Base-by-base conservation (phyloP, 2,113 vertebrate genomes). In the Sterna hirundo region DNA sequence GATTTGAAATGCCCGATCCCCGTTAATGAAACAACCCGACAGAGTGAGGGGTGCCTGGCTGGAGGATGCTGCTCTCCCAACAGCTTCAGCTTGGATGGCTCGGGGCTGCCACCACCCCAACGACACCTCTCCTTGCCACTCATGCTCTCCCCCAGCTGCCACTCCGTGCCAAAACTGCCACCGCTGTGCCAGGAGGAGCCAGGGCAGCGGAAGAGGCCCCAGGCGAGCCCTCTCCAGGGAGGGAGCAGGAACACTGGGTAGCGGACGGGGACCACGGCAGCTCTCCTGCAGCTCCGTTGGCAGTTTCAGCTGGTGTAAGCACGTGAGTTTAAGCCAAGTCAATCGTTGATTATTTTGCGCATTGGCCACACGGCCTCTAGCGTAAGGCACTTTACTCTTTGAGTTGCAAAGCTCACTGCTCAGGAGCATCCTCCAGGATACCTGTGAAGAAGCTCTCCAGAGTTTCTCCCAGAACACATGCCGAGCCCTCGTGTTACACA, bases 141-240 rank as follows among this genome's bases (percentile, higher is more conserved):
- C 5, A 2, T 0, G 1, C 66, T 51, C 29, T 30, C 34, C 34
- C 42, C 40, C 71, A 42, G 10, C 7, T 9, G 3, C 34, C 4
- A 0, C 29, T 51, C 4, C 12, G 60, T 57, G 68, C 47, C 68
- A 13, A 4, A 42, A 10, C 25, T 13, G 22, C 38, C 76, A 30
- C 17, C 72, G 51, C 27, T 0, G 5, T 54, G 51, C 70, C 83
- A 13, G 4, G 6, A 36, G 14, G 52, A 54, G 80, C 27, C 57
- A 34, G 61, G 55, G 5, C 30, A 44, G 10, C 42, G 49, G 2
- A 10, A 19, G 40, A 46, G 30, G 47, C 18, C 15, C 27, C 34
- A 8, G 40, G 30, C 0, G 10, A 92, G 65, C 36, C 25, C 36
- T 36, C 34, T 36, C 34, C 58, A 42, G 29, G 54, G 32, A 84